Conservation (phyloP, 2,113 vertebrate genomes). For the Pseudonaja textilis region DNA sequence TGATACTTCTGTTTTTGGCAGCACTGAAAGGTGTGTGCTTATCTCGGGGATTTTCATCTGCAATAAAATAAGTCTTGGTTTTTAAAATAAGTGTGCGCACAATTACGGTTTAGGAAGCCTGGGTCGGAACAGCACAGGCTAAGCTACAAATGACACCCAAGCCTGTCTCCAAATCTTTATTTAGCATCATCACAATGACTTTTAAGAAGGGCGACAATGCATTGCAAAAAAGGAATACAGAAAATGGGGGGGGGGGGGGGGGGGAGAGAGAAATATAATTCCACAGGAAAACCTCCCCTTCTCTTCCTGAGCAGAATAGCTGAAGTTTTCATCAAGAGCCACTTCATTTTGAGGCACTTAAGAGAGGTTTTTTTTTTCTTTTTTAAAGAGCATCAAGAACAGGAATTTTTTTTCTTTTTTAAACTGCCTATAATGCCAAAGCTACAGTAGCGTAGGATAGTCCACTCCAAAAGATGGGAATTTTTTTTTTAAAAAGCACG, state of each 20-base stretch:
- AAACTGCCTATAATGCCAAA: conserved; percentile 26
- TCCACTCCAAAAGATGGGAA: not conserved
- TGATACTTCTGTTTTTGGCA: no score
- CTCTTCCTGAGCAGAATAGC: not conserved
- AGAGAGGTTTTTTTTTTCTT: not conserved
- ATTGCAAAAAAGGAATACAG: conserved; percentile 53
- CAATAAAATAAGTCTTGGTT: no score
- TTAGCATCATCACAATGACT: conserved; percentile 75
- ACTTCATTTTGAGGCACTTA: not conserved
- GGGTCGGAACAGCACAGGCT: no score
- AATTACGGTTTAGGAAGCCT: no score
- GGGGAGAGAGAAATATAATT: conserved; percentile 21
- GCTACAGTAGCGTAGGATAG: not conserved
- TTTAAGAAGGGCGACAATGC: conserved; percentile 58
- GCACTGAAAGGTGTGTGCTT: no score
- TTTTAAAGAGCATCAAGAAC: not conserved
- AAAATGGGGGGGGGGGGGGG: conserved; percentile 16
- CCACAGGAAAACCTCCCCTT: conserved; percentile 29
- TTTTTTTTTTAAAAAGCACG: not conserved
- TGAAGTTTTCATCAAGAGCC: not conserved
- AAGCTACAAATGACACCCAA: conserved; percentile 9
- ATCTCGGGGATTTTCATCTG: no score
- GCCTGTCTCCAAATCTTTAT: conserved; percentile 78
- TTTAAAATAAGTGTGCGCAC: no score
- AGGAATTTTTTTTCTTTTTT: not conserved